Evolutionary conservation across 2,797 vertebrate genomes (phyloP).

Genomic region (Podargus strigoides): DNA sequence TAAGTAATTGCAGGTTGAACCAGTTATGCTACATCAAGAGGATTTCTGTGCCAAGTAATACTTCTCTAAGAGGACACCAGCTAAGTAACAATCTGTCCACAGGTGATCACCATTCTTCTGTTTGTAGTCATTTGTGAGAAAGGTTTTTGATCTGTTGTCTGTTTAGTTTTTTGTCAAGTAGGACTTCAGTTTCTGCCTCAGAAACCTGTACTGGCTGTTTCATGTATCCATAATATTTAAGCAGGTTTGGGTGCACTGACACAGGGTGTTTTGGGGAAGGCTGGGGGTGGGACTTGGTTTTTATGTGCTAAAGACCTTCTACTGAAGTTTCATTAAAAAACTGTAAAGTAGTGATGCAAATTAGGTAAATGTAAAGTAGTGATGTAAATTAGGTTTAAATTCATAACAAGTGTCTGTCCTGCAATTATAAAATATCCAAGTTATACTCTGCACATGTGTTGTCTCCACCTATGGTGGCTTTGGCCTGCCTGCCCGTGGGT

Average conservation of each 20-base stretch:
- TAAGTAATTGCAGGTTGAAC: neutral
- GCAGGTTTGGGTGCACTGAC: neutral
- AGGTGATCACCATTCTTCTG: neutral
- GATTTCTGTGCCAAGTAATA: neutral
- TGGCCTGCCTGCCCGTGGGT: neutral
- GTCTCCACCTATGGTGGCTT: neutral
- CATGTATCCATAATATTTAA: neutral
- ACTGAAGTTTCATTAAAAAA: neutral
- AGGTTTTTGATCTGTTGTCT: neutral
- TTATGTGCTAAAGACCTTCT: neutral
- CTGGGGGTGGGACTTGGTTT: neutral
- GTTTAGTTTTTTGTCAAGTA: neutral
- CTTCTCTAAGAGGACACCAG: neutral
- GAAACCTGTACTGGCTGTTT: neutral
- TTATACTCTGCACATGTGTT: neutral
- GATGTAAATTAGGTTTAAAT: neutral
- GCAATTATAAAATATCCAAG: neutral
- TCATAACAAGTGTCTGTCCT: neutral
- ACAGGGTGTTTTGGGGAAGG: neutral
- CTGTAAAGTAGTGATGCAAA: rapidly evolving
- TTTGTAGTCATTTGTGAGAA: neutral
- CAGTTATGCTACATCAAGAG: neutral
- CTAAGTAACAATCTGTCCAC: neutral
- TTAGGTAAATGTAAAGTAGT: no score
- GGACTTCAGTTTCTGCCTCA: neutral